Base-by-base conservation (phyloP, 2,888 invertebrate genomes). In the Ashinkailepas kermadecensis region DNA sequence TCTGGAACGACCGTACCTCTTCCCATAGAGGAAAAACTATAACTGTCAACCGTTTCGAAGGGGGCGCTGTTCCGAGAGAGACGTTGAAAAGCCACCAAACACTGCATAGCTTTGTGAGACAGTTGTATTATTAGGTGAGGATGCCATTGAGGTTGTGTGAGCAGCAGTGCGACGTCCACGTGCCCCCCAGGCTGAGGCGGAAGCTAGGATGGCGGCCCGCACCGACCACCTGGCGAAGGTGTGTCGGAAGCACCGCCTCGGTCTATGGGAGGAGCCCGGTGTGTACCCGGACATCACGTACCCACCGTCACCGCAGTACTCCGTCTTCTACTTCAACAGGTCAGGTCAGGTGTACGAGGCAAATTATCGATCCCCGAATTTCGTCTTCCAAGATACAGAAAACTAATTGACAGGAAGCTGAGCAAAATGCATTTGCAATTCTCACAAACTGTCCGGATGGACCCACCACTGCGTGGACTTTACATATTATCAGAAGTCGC, bases 231-330 rank as follows among this genome's bases (percentile, higher is more conserved):
- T 84, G 81, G 58, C 62, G 15, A 4, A 18, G 11, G 85, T 87
- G 0, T 89, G 89, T 81, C 84, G 85, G 81, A 86, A 86, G 62
- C 87, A 89, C 85, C 87, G 88, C 83, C 84, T 89, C 67, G 89
- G 89, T 12, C 84, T 85, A 64, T 88, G 87, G 56, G 82, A 81
- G 12, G 21, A 59, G 11, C 80, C 59, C 4, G 85, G 85, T 2
- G 81, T 82, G 25, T 81, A 85, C 67, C 83, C 85, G 0, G 67
- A 82, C 8, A 86, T 88, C 82, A 88, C 88, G 84, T 88, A 89
- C 82, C 89, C 89, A 2, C 89, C 89, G 3, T 87, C 88, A 0
- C 89, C 89, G 0, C 88, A 88, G 81, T 89, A 89, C 83, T 85
- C 86, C 11, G 87, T 89, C 54, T 89, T 88, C 83, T 89, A 88